phyloP scores from a whole-genome alignment of 2,113 vertebrate genomes.

The Trichechus manatus region DNA sequence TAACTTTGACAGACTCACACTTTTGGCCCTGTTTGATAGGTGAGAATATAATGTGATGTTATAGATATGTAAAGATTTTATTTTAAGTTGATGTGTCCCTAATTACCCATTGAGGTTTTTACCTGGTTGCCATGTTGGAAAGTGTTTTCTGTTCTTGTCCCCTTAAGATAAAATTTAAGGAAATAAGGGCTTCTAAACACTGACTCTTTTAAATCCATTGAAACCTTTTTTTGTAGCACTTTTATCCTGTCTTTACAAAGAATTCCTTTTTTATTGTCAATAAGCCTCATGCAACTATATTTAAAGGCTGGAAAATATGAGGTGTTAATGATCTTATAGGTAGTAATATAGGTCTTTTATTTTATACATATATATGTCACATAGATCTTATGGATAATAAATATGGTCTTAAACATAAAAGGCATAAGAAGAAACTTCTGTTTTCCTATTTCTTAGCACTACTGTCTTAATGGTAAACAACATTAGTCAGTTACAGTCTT shows the following conservation, averaged over 20 bases:
- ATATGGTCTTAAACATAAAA: not conserved
- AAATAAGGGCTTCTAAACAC: not conserved
- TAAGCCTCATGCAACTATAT: conserved; percentile 21
- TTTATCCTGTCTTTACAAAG: not conserved
- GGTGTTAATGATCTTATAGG: not conserved
- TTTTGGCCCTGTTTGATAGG: conserved; percentile 98
- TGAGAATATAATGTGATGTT: conserved; percentile 80
- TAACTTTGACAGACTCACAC: conserved; percentile 98
- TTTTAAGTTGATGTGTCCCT: not conserved
- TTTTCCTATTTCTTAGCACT: not conserved
- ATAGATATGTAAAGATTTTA: not conserved
- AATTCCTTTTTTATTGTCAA: not conserved
- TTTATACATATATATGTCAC: too few relatives aligned
- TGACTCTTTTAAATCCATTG: not conserved
- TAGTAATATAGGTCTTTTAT: not conserved
- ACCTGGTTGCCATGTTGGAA: conserved; percentile 15
- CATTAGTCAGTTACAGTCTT: not conserved
- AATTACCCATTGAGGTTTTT: conserved; percentile 6
- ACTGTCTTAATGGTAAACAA: not conserved
- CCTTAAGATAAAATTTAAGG: conserved; percentile 43
- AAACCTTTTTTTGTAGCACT: not conserved
- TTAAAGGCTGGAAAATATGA: conserved; percentile 38
- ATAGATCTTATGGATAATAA: not conserved
- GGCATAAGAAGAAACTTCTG: not conserved
- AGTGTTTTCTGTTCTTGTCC: conserved; percentile 45